phyloP scores from a whole-genome alignment of 37 sponge, comb jelly and placozoan genomes.

The Mnemiopsis leidyi region DNA sequence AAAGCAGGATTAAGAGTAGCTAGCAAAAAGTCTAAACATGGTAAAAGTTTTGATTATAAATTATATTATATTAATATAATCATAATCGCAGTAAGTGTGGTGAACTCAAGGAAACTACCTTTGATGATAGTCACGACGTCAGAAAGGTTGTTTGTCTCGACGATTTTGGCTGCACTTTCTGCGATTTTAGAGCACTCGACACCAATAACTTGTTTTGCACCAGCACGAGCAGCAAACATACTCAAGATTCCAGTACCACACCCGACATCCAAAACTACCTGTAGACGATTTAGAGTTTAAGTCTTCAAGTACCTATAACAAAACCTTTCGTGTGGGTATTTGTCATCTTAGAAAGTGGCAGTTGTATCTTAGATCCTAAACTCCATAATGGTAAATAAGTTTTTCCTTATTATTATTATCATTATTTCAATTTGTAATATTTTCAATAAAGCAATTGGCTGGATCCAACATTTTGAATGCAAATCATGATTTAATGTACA shows the following conservation, averaged over 20 bases:
- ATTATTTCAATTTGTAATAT: too few species aligned
- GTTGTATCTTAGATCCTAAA: too few species aligned
- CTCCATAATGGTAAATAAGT: too few species aligned
- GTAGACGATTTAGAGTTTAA: neutral
- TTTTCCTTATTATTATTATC: too few species aligned
- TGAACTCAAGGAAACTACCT: neutral
- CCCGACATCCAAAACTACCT: conserved; percentile 88
- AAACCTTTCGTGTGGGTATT: neutral
- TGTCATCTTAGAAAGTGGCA: neutral
- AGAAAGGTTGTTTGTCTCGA: conserved; percentile 26
- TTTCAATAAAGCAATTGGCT: too few species aligned
- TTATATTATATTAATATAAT: too few species aligned
- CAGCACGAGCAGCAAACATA: conserved; percentile 90
- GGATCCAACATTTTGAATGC: too few species aligned
- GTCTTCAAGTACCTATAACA: neutral
- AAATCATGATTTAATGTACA: too few species aligned
- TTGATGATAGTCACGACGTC: conserved; percentile 50
- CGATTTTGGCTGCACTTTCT: conserved; percentile 61
- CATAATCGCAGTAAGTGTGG: too few species aligned
- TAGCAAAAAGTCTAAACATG: too few species aligned
- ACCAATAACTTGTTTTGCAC: conserved; percentile 87
- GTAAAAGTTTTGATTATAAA: too few species aligned
- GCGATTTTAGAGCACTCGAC: conserved; percentile 70
- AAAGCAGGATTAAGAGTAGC: too few species aligned
- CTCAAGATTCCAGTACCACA: conserved; percentile 98